Conservation (phyloP, 2,797 vertebrate species). For the Lutjanus campechanus region DNA sequence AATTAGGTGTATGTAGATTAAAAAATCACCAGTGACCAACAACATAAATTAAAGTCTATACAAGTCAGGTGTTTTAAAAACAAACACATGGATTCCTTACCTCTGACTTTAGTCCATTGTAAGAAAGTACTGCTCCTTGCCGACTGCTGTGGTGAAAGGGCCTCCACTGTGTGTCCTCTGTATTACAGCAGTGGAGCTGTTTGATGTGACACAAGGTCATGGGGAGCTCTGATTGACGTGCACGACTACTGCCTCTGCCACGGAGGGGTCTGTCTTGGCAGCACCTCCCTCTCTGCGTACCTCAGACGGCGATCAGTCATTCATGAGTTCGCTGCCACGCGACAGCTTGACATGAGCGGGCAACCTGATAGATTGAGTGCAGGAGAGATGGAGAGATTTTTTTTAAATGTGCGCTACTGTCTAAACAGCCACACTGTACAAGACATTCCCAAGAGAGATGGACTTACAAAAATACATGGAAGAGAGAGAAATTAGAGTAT, state of each 20-base stretch:
- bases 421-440: constrained; percentile 36
- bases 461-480: not conserved
- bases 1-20: too few species aligned
- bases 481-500: not conserved
- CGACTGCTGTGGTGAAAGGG: constrained; percentile 12
- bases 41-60: too few species aligned
- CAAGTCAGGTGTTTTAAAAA: too few species aligned
- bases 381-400: constrained; percentile 67
- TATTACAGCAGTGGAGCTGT: constrained; percentile 31
- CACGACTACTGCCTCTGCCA: constrained; percentile 64
- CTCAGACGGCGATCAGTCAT: constrained; percentile 77
- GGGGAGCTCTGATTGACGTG: constrained; percentile 70
- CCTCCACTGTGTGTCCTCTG: not conserved
- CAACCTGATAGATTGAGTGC: constrained; percentile 75
- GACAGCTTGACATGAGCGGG: constrained; percentile 70
- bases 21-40: too few species aligned
- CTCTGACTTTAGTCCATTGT: not conserved
- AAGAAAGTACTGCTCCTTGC: not conserved
- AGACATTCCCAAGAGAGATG: constrained; percentile 9
- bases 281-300: constrained; percentile 61
- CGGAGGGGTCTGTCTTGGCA: constrained; percentile 63
- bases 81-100: not conserved
- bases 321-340: constrained; percentile 59
- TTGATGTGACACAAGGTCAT: constrained; percentile 78
- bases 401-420: constrained; percentile 50